Percentiles rank a stretch among this genome's conserved stretches.
These are phyloP conservation scores for Bellardia pandia DNA, from an alignment of 2,888 invertebrate genomes.

Conservation along the genomic window DNA sequence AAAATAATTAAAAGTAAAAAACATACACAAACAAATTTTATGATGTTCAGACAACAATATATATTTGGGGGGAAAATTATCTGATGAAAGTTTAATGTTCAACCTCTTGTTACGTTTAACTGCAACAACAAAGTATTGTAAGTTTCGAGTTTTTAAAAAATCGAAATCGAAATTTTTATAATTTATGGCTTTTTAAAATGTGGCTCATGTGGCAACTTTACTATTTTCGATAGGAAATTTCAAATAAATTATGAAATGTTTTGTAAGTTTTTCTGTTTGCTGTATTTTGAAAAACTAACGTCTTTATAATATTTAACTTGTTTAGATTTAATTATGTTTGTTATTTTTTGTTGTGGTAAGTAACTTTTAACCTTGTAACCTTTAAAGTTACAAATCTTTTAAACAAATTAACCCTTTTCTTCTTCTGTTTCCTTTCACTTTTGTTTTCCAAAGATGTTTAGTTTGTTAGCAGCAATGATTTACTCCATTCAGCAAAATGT, in stretches of 20 bases:
- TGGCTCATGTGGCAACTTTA: conserved; percentile 15
- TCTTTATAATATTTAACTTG: background rate
- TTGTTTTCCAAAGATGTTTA: conserved; percentile 25
- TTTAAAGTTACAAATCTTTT: conserved; percentile 30
- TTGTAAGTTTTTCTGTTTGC: no score
- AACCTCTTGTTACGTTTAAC: background rate
- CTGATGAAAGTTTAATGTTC: conserved; percentile 58
- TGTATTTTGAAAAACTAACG: background rate
- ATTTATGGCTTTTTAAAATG: conserved; percentile 29
- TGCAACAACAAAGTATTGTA: background rate
- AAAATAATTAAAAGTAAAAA: conserved; percentile 1
- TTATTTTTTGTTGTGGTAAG: background rate
- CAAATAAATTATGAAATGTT: conserved; percentile 32
- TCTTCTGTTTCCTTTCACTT: conserved; percentile 59
- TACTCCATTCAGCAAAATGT: background rate
- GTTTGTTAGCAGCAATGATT: background rate
- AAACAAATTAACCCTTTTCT: conserved; percentile 33
- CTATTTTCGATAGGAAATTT: background rate
- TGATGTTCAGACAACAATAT: background rate
- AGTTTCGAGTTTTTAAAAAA: background rate
- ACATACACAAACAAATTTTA: conserved; percentile 32
- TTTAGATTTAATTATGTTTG: conserved; percentile 1
- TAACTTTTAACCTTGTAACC: conserved; percentile 44
- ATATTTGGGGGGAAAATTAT: conserved; percentile 25
- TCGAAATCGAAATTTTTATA: conserved; percentile 1